Conservation (phyloP, 2,797 vertebrate species). For the Neopelma chrysocephalum region DNA sequence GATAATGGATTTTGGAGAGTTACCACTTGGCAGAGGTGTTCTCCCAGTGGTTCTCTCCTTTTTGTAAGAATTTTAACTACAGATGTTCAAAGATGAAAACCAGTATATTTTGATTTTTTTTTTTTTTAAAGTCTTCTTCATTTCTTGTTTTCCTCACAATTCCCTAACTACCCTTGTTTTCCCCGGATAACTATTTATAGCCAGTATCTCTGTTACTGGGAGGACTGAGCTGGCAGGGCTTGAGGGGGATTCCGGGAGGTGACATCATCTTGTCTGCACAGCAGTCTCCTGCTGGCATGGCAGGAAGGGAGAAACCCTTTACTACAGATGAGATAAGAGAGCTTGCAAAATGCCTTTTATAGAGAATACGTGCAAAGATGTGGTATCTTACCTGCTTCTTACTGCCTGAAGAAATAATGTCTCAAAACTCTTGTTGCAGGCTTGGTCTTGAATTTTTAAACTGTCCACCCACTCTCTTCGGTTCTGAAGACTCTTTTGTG, state of each 20-base stretch:
- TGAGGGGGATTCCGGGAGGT: constrained; percentile 73
- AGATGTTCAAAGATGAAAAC: neutral
- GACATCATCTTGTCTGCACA: constrained; percentile 62
- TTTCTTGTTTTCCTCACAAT: constrained; percentile 9
- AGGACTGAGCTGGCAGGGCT: constrained; percentile 63
- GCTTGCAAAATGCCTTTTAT: constrained; percentile 36
- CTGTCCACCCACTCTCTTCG: neutral
- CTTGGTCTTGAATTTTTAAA: constrained; percentile 7
- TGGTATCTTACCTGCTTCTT: neutral
- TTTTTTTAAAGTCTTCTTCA: fast-evolving
- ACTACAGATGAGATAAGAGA: neutral
- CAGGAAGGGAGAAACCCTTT: constrained; percentile 9
- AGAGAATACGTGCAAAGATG: neutral
- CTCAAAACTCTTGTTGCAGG: neutral
- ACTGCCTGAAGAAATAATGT: neutral
- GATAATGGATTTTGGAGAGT: neutral
- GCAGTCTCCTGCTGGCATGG: constrained; percentile 37
- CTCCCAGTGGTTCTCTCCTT: neutral
- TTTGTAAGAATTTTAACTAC: neutral
- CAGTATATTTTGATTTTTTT: neutral
- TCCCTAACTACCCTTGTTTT: constrained; percentile 52
- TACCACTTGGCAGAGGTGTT: neutral
- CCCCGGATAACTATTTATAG: constrained; percentile 69
- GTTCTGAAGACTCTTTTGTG: neutral
- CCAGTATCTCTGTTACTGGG: constrained; percentile 43